Conservation (phyloP, 2,113 vertebrate genomes). For the Crotalus viridis region DNA sequence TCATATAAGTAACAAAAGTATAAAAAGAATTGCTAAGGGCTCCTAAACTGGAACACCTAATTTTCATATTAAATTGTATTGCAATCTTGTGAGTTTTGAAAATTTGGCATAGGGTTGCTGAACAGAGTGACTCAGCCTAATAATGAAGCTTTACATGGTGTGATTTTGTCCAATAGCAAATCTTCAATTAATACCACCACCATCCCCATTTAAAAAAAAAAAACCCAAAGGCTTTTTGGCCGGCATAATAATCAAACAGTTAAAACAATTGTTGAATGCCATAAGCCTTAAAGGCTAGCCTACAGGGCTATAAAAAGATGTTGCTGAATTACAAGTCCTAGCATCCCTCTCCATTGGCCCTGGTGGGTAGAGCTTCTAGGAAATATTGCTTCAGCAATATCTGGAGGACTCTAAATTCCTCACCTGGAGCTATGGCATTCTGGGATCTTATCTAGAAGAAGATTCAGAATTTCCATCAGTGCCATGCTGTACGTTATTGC, state of each 20-base stretch:
- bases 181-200: background rate
- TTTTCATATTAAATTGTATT: background rate
- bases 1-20: background rate
- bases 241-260: background rate
- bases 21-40: background rate
- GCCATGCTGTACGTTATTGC: background rate
- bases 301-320: background rate
- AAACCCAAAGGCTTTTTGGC: background rate
- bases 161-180: background rate
- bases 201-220: background rate
- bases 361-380: background rate
- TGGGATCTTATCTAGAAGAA: background rate
- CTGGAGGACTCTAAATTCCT: background rate
- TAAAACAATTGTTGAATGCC: background rate
- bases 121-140: background rate
- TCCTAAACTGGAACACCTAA: background rate
- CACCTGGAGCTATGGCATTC: background rate
- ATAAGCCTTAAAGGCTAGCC: background rate
- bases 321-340: background rate
- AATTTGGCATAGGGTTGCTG: background rate
- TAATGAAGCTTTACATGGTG: background rate
- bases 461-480: background rate
- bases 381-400: background rate
- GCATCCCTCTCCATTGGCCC: background rate
- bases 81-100: background rate